phyloP scores from a whole-genome alignment of 1,140 invertebrate species.

The Psix sp. region DNA sequence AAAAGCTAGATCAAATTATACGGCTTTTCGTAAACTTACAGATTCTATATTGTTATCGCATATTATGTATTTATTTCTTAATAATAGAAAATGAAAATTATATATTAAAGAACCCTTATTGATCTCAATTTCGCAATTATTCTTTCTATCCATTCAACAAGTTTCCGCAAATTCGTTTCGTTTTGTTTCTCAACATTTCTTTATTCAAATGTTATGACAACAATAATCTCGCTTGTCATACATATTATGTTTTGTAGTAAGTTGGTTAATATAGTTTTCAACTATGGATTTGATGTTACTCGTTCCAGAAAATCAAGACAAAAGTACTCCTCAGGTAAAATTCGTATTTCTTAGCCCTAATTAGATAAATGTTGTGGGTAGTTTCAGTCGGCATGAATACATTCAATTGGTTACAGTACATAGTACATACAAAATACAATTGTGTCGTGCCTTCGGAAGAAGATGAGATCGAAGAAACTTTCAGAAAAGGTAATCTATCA shows the following conservation, averaged over 20 bases:
- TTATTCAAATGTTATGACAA: not conserved
- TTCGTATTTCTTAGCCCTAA: not conserved
- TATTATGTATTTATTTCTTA: constrained; percentile 67
- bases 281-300: constrained; percentile 35
- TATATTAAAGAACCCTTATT: constrained; percentile 66
- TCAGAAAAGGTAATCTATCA: constrained; percentile 24
- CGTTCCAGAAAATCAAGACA: not conserved
- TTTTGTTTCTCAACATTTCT: not conserved
- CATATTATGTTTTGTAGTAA: too few species aligned
- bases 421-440: constrained; percentile 36
- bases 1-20: constrained; percentile 56
- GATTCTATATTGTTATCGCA: constrained; percentile 66
- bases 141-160: constrained; percentile 1
- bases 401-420: constrained; percentile 6
- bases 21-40: constrained; percentile 61
- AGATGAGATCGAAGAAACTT: constrained; percentile 37
- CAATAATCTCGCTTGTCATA: too few species aligned
- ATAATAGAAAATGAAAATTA: constrained; percentile 67
- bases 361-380: not conserved
- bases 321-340: constrained; percentile 9
- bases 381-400: not conserved
- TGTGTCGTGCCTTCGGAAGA: constrained; percentile 10
- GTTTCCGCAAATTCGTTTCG: not conserved
- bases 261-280: not conserved
- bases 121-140: constrained; percentile 35